Evolutionary conservation across 1,140 invertebrate species (phyloP).

Genomic region (Neuroterus valhalla): DNA sequence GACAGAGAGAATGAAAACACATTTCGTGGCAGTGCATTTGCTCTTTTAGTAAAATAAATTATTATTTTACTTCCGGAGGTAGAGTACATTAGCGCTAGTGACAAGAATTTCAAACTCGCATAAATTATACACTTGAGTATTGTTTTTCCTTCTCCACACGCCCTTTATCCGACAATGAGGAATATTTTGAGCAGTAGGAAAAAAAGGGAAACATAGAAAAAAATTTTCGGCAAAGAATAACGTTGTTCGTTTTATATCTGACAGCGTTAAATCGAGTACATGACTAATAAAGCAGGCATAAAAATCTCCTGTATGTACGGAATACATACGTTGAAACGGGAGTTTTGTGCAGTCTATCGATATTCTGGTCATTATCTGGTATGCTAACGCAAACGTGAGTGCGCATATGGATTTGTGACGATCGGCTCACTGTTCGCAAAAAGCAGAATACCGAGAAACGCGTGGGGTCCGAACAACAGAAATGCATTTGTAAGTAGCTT

Average conservation of each 20-base stretch:
- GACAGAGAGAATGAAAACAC: conserved; percentile 1
- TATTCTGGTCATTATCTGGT: conserved; percentile 30
- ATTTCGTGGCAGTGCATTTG: background rate
- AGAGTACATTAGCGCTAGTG: too few species aligned
- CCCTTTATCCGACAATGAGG: background rate
- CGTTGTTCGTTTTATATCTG: conserved; percentile 20
- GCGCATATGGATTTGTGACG: conserved; percentile 12
- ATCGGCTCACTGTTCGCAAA: background rate
- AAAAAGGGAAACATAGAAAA: background rate
- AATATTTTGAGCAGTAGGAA: background rate
- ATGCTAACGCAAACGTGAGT: conserved; percentile 27
- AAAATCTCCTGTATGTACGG: conserved; percentile 18
- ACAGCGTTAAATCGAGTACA: background rate
- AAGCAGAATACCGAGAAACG: background rate
- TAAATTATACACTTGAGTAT: too few species aligned
- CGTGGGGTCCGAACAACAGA: background rate
- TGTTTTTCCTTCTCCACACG: too few species aligned
- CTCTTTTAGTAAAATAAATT: background rate
- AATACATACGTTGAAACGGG: conserved; percentile 19
- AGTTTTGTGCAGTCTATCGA: conserved; percentile 26
- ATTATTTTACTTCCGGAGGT: too few species aligned
- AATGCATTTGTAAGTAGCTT: background rate
- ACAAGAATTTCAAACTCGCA: too few species aligned
- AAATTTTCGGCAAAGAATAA: background rate
- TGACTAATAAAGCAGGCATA: background rate